A percentile compares a stretch with the other conserved stretches of the same genome.
These are phyloP conservation scores for Cerastis leucographa DNA, from an alignment of 2,888 invertebrate genomes.

Conservation along the genomic window DNA sequence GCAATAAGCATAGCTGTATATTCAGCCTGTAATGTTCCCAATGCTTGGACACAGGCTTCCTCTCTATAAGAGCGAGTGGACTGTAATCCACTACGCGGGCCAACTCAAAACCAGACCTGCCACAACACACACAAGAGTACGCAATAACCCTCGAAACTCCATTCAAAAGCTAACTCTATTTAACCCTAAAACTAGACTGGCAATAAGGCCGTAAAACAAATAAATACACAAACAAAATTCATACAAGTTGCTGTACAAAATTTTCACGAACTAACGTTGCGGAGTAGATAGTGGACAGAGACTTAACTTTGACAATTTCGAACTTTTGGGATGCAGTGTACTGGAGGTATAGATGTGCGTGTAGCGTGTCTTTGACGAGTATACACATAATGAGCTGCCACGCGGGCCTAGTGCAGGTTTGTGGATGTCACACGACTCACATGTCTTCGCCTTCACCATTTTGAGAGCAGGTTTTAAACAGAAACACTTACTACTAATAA, in stretches of 20 bases:
- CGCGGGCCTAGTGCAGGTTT: neutral
- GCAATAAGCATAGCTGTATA: neutral
- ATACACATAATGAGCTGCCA: neutral
- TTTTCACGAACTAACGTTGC: conserved; percentile 57
- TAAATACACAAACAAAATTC: conserved; percentile 69
- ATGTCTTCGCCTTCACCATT: neutral
- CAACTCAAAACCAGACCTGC: conserved; percentile 42
- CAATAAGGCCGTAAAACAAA: conserved; percentile 63
- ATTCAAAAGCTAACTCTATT: conserved; percentile 57
- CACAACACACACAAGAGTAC: conserved; percentile 64
- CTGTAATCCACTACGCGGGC: conserved; percentile 4
- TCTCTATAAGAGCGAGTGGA: too few species aligned
- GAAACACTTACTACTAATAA: neutral
- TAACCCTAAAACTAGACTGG: conserved; percentile 64
- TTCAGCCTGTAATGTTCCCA: too few species aligned
- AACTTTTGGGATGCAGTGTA: neutral
- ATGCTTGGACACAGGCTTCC: too few species aligned
- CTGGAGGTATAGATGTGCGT: neutral
- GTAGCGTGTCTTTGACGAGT: neutral
- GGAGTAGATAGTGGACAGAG: conserved; percentile 26
- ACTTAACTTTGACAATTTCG: neutral
- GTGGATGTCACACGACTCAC: neutral
- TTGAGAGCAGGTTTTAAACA: neutral
- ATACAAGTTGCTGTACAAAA: conserved; percentile 69
- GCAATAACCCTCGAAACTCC: conserved; percentile 71